Conservation (phyloP, 2,113 vertebrate genomes). For the Dolichallabes microphthalmus region DNA sequence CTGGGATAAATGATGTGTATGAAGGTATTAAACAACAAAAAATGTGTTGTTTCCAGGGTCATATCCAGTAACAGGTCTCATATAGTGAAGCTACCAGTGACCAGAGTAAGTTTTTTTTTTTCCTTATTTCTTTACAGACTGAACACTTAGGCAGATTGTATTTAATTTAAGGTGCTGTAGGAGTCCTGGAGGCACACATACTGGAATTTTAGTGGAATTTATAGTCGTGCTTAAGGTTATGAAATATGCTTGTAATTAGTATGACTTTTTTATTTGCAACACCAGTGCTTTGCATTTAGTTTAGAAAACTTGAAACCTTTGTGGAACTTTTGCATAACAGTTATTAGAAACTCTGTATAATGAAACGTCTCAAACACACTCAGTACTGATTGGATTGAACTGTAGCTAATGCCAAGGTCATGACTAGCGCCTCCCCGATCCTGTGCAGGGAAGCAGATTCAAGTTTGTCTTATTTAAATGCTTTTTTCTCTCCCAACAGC, state of each 20-base stretch:
- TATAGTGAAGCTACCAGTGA: slow-evolving; percentile 87
- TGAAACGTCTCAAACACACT: not conserved
- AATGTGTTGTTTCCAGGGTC: slow-evolving; percentile 75
- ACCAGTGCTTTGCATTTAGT: slow-evolving; percentile 6
- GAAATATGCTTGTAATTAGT: slow-evolving; percentile 15
- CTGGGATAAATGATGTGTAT: not conserved
- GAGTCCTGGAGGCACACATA: not conserved
- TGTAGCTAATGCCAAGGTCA: not conserved
- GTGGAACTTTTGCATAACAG: not conserved
- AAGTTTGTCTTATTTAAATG: slow-evolving; percentile 5
- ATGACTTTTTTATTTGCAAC: not conserved
- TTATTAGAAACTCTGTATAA: slow-evolving; percentile 18
- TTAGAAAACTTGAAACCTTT: not conserved
- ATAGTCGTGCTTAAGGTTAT: not conserved
- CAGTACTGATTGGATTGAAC: not conserved
- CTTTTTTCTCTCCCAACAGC: slow-evolving; percentile 69
- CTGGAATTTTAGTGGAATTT: not conserved
- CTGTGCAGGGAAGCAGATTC: not conserved
- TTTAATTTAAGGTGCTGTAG: slow-evolving; percentile 8
- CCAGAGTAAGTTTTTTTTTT: slow-evolving; percentile 78
- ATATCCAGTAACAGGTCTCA: slow-evolving; percentile 92
- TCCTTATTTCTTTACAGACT: slow-evolving; percentile 16
- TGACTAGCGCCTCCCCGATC: not conserved
- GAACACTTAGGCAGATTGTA: slow-evolving; percentile 4
- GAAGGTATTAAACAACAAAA: not conserved